Conservation (phyloP, 92 coral and sea anemone species). For the Palythoa grandis region DNA sequence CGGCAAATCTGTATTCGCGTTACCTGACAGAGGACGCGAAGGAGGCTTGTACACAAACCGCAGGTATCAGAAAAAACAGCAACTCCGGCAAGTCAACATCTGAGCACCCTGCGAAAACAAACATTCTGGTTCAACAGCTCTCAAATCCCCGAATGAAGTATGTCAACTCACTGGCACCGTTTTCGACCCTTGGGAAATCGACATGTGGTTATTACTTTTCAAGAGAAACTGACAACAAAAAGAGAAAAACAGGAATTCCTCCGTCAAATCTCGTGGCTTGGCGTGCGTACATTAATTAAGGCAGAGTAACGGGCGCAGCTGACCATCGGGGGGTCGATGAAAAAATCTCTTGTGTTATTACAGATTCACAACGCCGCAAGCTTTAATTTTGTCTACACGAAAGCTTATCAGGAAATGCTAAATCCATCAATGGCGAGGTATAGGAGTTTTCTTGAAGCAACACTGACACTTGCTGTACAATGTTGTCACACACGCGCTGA, state of each 20-base stretch:
- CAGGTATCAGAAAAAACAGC: conserved; percentile 25
- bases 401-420: neutral
- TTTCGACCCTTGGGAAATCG: conserved; percentile 88
- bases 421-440: neutral
- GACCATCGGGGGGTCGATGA: neutral
- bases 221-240: conserved; percentile 84
- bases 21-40: conserved; percentile 57
- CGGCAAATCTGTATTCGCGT: conserved; percentile 59
- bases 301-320: neutral
- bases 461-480: no score
- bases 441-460: no score
- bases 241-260: conserved; percentile 93
- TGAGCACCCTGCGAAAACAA: conserved; percentile 17
- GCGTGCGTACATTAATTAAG: conserved; percentile 76
- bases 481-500: no score
- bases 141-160: conserved; percentile 71
- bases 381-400: neutral
- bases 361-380: neutral
- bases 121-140: conserved; percentile 50
- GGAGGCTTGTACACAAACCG: conserved; percentile 40
- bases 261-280: conserved; percentile 96
- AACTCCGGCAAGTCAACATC: conserved; percentile 20
- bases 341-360: neutral
- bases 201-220: conserved; percentile 97
- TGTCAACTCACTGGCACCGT: conserved; percentile 91